Conservation (phyloP, 1,140 invertebrate genomes). For the Habropoda laboriosa region DNA sequence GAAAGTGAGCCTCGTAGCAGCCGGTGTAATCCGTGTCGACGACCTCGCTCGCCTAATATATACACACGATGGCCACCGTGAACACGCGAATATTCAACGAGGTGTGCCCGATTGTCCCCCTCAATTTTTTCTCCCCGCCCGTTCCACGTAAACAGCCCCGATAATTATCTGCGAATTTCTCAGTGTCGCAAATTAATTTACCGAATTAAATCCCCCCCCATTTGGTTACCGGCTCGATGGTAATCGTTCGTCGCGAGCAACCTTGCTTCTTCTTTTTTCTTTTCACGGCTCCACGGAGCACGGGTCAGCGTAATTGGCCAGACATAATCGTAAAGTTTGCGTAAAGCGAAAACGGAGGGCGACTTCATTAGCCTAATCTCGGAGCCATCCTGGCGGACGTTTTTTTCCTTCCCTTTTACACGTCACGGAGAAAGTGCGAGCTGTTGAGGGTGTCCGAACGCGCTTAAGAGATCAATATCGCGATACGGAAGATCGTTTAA, state of each 20-base stretch:
- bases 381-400: too few species aligned
- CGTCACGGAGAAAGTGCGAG: neutral
- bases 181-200: constrained; percentile 1
- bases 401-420: neutral
- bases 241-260: too few species aligned
- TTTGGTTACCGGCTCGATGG: too few species aligned
- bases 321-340: constrained; percentile 20
- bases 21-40: constrained; percentile 41
- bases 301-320: constrained; percentile 23
- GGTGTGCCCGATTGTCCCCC: too few species aligned
- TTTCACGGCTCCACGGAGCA: too few species aligned
- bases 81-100: neutral
- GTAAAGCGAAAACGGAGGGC: neutral
- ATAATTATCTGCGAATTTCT: constrained; percentile 21
- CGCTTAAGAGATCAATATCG: neutral
- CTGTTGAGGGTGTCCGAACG: neutral
- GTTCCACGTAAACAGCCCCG: neutral
- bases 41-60: constrained; percentile 46
- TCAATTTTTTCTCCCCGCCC: neutral
- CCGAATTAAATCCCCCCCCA: neutral
- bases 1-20: constrained; percentile 17
- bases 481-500: neutral
- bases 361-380: neutral
- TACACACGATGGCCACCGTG: constrained; percentile 14
- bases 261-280: neutral